Base-by-base conservation (phyloP, 1,140 invertebrate genomes). In the Lepidurus apus region DNA sequence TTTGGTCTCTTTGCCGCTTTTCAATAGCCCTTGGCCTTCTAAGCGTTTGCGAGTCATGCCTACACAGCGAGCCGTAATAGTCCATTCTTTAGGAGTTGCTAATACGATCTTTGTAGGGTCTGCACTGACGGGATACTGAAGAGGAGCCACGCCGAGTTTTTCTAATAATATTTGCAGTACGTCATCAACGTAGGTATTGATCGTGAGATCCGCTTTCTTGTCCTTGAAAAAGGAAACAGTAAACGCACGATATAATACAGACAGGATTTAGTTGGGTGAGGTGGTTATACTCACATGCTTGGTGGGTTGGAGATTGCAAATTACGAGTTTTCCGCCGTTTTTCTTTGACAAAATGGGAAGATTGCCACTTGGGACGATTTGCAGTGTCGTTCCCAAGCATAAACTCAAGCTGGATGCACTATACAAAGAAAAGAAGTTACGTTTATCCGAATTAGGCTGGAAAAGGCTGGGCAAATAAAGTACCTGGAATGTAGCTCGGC, bases 331-430 rank as follows among this genome's bases (percentile, higher is more conserved):
- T 75, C 95, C 92, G 73, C 91, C 92, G 84, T 93, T 93, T 84
- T 95, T 95, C 82, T 96, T 93, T 42, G 93, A 93, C 80, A 92
- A 89, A 24, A 98, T 85, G 43, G 98, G 98, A 80, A 99, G 87
- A 85, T 96, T 96, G 44, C 96, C 97, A 87, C 95, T 97, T 75
- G 98, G 98, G 82, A 97, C 90, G 82, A 99, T 99, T 90, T 99
- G 97, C 73, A 99, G 87, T 24, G 96, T 98, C 53, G 97, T 98
- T 53, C 98, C 98, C 74, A 99, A 87, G 82, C 95, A 96, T 82
- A 99, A 91, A 85, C 93, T 95, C 42, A 99, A 85, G 87, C 98
- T 96, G 42, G 95, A 92, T 82, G 94, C 87, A 82, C 93, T 95
- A 83, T 79, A 88, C 87, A 65, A 81, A 77, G 75, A 78, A 77